Evolutionary conservation across 2,797 vertebrate genomes (phyloP).

Genomic region (Calcarius lapponicus): DNA sequence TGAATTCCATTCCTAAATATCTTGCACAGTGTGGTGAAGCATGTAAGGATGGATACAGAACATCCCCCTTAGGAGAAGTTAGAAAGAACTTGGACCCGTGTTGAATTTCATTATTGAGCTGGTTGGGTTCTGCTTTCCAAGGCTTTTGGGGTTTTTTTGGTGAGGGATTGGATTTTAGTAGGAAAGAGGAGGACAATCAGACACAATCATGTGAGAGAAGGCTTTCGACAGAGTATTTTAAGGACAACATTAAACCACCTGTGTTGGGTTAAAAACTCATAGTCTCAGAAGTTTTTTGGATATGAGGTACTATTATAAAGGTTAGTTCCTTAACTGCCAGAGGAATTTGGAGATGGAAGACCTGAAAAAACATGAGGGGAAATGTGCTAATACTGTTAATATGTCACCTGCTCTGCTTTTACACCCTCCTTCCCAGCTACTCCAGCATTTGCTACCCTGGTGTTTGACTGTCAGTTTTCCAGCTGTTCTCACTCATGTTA

Average conservation of each 20-base stretch:
- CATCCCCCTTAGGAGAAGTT: background rate
- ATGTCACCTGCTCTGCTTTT: background rate
- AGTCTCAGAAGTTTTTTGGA: background rate
- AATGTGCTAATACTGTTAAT: fast-evolving
- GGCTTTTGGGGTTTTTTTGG: background rate
- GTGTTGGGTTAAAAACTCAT: background rate
- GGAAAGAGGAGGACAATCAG: background rate
- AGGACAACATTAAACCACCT: fast-evolving
- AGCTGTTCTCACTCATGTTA: background rate
- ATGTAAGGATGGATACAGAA: fast-evolving
- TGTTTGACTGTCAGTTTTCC: background rate
- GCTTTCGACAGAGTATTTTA: background rate
- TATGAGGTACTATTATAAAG: background rate
- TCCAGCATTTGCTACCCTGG: background rate
- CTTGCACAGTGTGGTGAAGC: fast-evolving
- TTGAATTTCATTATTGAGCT: background rate
- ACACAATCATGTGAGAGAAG: background rate
- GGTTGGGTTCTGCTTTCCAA: fast-evolving
- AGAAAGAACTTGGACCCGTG: fast-evolving
- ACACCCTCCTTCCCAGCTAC: background rate
- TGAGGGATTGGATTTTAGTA: background rate
- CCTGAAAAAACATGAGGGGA: background rate
- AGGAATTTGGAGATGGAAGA: background rate
- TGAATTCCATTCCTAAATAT: background rate
- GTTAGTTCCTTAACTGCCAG: background rate